phyloP scores from a whole-genome alignment of 2,888 invertebrate genomes.

The Sphaerophoria rueppellii region DNA sequence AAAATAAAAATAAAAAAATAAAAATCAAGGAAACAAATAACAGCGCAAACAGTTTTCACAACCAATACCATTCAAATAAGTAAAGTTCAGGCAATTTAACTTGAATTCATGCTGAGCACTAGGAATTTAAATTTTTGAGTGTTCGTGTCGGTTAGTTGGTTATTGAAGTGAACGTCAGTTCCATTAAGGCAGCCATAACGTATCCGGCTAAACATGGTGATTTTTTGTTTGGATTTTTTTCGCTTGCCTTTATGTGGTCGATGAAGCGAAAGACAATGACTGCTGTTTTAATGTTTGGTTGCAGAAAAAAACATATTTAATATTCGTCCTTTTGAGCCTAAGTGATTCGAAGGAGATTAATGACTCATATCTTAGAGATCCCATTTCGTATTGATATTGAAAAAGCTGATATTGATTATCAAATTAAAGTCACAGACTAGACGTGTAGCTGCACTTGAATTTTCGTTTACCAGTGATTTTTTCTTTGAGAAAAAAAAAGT shows the following conservation, averaged over 20 bases:
- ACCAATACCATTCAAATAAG: conserved; percentile 36
- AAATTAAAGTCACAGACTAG: no score
- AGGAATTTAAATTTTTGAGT: conserved; percentile 53
- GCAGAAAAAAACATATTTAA: conserved; percentile 19
- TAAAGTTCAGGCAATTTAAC: conserved; percentile 48
- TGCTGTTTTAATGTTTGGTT: neutral
- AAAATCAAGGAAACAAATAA: conserved; percentile 44
- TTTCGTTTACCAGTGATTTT: no score
- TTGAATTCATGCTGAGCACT: conserved; percentile 50
- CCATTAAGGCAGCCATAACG: conserved; percentile 53
- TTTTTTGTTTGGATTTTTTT: conserved; percentile 4
- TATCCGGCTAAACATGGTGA: conserved; percentile 47
- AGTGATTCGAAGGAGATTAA: no score
- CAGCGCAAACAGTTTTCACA: conserved; percentile 59
- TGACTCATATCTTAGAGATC: no score
- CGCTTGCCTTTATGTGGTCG: conserved; percentile 4
- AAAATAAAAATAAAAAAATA: conserved; percentile 26
- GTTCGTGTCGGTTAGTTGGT: conserved; percentile 50
- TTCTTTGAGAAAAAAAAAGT: no score
- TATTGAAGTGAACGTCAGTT: conserved; percentile 41
- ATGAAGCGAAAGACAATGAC: conserved; percentile 21
- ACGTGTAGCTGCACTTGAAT: no score
- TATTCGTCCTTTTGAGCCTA: conserved; percentile 3
- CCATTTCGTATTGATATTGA: no score
- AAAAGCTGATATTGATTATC: no score